Conservation (phyloP, 2,797 vertebrate species). For the Pangasius djambal region DNA sequence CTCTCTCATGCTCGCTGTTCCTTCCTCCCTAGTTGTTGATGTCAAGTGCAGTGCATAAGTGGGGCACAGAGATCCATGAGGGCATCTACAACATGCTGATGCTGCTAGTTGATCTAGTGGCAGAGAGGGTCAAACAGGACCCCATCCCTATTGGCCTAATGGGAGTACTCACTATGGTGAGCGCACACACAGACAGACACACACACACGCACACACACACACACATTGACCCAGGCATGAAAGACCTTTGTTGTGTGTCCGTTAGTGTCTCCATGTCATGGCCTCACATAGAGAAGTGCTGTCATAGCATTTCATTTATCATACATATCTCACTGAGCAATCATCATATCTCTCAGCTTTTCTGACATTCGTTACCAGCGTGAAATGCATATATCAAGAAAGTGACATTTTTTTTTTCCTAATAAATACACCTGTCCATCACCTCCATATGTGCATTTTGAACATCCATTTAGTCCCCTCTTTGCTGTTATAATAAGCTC, state of each 20-base stretch:
- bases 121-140: conserved; percentile 95
- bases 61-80: conserved; percentile 99
- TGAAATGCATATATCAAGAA: not conserved
- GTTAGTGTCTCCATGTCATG: not conserved
- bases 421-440: not conserved
- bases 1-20: not conserved
- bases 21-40: conserved; percentile 83
- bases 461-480: not conserved
- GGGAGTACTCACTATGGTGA: conserved; percentile 93
- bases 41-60: conserved; percentile 97
- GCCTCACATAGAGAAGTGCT: not conserved
- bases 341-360: not conserved
- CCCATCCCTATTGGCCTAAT: conserved; percentile 91
- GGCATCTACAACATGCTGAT: conserved; percentile 99
- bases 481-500: not conserved
- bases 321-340: not conserved
- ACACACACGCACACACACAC: not conserved
- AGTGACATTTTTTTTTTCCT: no score
- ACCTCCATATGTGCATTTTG: not conserved
- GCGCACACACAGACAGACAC: conserved; percentile 6
- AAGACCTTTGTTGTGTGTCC: not conserved
- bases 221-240: not conserved
- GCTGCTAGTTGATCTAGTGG: conserved; percentile 94
- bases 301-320: not conserved
- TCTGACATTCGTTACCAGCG: not conserved